Percentiles rank a stretch among this genome's conserved stretches.
Evolutionary conservation across 2,113 vertebrate species (phyloP).

Genomic region (Passer montanus): DNA sequence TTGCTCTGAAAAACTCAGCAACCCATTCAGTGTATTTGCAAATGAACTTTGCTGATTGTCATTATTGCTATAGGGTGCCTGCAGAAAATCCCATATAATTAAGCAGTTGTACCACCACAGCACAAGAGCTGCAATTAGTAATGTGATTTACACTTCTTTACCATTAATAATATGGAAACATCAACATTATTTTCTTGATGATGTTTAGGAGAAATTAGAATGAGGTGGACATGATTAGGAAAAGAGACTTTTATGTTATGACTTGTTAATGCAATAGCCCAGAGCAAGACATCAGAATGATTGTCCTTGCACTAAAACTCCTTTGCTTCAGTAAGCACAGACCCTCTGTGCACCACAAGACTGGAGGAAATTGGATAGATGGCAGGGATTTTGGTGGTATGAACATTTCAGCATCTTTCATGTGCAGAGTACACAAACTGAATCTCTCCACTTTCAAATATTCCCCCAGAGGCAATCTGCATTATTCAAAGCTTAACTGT

Average conservation of each 20-base stretch:
- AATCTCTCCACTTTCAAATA: slow-evolving; percentile 64
- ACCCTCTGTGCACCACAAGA: slow-evolving; percentile 30
- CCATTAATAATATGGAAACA: slow-evolving; percentile 35
- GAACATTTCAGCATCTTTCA: slow-evolving; percentile 59
- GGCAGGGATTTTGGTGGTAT: slow-evolving; percentile 59
- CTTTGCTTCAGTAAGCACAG: slow-evolving; percentile 66
- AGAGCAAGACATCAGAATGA: slow-evolving; percentile 53
- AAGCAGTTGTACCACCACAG: background rate
- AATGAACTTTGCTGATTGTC: slow-evolving; percentile 3
- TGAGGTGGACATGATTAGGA: slow-evolving; percentile 35
- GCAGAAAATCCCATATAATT: slow-evolving; percentile 17
- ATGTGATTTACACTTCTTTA: slow-evolving; percentile 38
- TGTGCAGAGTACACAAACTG: slow-evolving; percentile 66
- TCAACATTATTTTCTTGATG: slow-evolving; percentile 27
- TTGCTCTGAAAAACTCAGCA: slow-evolving; percentile 17
- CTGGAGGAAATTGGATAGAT: slow-evolving; percentile 58
- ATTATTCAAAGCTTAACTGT: slow-evolving; percentile 69
- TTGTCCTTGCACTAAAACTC: slow-evolving; percentile 59
- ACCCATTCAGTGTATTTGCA: background rate
- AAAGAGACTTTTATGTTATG: slow-evolving; percentile 39
- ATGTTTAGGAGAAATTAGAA: slow-evolving; percentile 49
- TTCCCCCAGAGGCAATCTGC: slow-evolving; percentile 67
- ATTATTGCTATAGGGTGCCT: slow-evolving; percentile 35
- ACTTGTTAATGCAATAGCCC: slow-evolving; percentile 58
- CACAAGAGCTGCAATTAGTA: slow-evolving; percentile 3